These are phyloP conservation scores for Portunus trituberculatus DNA, from an alignment of 1,140 invertebrate species.

Conservation along the genomic window DNA sequence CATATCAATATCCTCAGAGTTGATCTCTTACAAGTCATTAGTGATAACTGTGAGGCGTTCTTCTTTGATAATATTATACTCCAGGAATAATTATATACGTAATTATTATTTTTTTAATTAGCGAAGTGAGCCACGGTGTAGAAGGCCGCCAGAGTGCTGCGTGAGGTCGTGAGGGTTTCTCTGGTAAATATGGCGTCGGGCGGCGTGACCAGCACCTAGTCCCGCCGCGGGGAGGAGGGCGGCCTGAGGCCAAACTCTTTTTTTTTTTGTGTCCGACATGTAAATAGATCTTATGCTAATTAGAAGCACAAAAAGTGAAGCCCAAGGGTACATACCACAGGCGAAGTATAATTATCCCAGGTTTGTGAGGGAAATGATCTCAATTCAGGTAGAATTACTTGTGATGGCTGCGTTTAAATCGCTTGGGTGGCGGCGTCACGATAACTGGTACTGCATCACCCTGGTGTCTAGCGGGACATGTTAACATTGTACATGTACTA, in stretches of 20 bases:
- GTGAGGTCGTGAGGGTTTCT: neutral
- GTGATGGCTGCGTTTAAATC: neutral
- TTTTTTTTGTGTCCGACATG: neutral
- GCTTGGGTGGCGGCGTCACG: neutral
- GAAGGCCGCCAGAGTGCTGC: neutral
- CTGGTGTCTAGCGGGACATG: no score
- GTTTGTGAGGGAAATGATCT: constrained; percentile 26
- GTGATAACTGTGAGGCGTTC: neutral
- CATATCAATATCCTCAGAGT: neutral
- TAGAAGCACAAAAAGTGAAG: constrained; percentile 48
- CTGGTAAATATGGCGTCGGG: neutral
- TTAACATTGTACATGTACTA: no score
- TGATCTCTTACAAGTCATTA: neutral
- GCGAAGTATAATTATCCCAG: constrained; percentile 17
- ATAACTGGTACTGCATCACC: neutral
- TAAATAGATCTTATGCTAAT: constrained; percentile 48
- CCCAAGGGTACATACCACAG: neutral
- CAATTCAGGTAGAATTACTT: neutral
- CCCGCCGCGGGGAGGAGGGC: neutral
- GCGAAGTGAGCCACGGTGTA: neutral
- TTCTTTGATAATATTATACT: neutral
- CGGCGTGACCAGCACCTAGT: neutral
- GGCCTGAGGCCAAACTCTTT: neutral
- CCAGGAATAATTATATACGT: no score
- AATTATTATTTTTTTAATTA: neutral